Evolutionary conservation across 2,113 vertebrate genomes (phyloP).

Genomic region (Barbus barbus): DNA sequence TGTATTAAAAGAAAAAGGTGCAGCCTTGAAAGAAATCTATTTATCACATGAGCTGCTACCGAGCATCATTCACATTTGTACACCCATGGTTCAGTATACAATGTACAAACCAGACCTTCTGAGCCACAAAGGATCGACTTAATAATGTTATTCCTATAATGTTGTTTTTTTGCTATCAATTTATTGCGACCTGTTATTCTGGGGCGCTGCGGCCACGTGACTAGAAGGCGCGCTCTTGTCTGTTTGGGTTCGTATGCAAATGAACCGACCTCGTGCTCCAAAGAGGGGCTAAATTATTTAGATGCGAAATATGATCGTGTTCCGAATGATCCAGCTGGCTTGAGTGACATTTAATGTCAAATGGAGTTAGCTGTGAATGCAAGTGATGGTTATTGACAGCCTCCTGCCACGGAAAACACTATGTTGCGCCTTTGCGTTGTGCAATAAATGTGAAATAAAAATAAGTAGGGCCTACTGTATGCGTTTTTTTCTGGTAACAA

Average conservation of each 20-base stretch:
- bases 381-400: background rate
- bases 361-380: background rate
- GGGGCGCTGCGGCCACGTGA: slow-evolving; percentile 9
- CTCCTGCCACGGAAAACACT: background rate
- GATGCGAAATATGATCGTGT: slow-evolving; percentile 52
- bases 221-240: slow-evolving; percentile 9
- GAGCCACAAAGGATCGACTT: background rate
- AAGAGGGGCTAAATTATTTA: slow-evolving; percentile 67
- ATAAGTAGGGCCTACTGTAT: background rate
- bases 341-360: background rate
- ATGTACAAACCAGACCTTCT: background rate
- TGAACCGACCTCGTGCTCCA: slow-evolving; percentile 48
- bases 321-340: slow-evolving; percentile 40
- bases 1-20: background rate
- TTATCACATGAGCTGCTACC: slow-evolving; percentile 59
- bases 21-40: slow-evolving; percentile 53
- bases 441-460: background rate
- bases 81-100: background rate
- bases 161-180: background rate
- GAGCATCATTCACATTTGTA: background rate
- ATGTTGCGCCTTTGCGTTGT: background rate
- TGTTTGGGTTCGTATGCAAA: slow-evolving; percentile 78
- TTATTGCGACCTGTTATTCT: background rate
- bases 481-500: background rate
- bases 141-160: background rate